A percentile compares a stretch with the other conserved stretches of the same genome.
Evolutionary conservation across 2,113 vertebrate species (phyloP).

Genomic region (Carlito syrichta): DNA sequence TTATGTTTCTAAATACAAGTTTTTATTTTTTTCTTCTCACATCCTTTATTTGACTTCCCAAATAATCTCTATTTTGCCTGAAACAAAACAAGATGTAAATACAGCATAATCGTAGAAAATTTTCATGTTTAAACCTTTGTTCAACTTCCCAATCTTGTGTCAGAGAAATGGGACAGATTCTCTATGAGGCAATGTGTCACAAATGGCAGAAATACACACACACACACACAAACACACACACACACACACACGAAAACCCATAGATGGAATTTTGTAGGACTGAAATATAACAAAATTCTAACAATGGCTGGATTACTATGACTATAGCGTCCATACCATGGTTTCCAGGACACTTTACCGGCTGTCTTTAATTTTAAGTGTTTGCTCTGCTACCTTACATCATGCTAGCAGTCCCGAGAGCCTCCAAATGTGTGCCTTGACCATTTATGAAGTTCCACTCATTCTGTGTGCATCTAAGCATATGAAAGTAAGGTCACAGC

Average conservation of each 20-base stretch:
- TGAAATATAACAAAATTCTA: conserved; percentile 61
- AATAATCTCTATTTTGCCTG: neutral
- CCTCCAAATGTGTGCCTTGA: neutral
- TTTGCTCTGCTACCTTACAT: conserved; percentile 48
- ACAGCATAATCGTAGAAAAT: neutral
- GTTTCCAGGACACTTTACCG: conserved; percentile 8
- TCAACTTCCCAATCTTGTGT: neutral
- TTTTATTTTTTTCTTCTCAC: neutral
- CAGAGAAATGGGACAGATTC: conserved; percentile 1
- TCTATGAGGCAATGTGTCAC: neutral
- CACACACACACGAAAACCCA: neutral
- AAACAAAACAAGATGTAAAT: conserved; percentile 37
- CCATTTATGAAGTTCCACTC: neutral
- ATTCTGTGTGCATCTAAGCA: neutral
- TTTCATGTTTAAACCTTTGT: neutral
- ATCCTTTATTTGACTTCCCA: neutral
- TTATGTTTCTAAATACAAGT: neutral
- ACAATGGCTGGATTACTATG: conserved; percentile 41
- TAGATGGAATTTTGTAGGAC: neutral
- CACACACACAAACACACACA: neutral
- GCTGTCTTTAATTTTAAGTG: conserved; percentile 32
- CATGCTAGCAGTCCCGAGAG: neutral
- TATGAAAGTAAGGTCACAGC: neutral
- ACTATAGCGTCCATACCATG: neutral
- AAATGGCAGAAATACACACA: conserved; percentile 39